These are phyloP conservation scores for Tetranychus cinnabarinus DNA, from an alignment of 1,140 invertebrate genomes.

Conservation along the genomic window DNA sequence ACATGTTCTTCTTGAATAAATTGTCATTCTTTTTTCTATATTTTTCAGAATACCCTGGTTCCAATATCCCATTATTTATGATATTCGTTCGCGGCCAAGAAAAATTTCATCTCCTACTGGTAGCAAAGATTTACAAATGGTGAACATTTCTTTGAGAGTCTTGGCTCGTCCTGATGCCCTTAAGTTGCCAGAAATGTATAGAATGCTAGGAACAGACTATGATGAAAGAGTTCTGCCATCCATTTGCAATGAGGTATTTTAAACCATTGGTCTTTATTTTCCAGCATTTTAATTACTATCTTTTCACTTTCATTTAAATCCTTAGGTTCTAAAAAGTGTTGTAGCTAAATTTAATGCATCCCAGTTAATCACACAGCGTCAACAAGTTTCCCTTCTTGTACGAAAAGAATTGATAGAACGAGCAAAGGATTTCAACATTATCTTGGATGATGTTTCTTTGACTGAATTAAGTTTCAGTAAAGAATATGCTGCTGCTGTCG, in stretches of 20 bases:
- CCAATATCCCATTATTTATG: slow-evolving; percentile 89
- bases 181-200: slow-evolving; percentile 70
- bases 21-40: slow-evolving; percentile 21
- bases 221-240: slow-evolving; percentile 95
- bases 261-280: not conserved
- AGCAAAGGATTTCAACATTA: slow-evolving; percentile 95
- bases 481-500: slow-evolving; percentile 98
- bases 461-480: slow-evolving; percentile 96
- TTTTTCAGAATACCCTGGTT: slow-evolving; percentile 83
- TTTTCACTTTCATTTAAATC: slow-evolving; percentile 41
- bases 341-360: slow-evolving; percentile 99
- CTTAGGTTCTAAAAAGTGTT: slow-evolving; percentile 64
- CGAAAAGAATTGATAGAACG: slow-evolving; percentile 78
- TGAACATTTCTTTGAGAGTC: slow-evolving; percentile 94
- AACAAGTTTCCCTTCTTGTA: slow-evolving; percentile 79
- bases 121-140: slow-evolving; percentile 98
- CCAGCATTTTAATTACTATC: not conserved
- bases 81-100: slow-evolving; percentile 81
- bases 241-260: slow-evolving; percentile 20
- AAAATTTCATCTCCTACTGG: slow-evolving; percentile 92
- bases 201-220: slow-evolving; percentile 87
- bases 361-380: slow-evolving; percentile 91
- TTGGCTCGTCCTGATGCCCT: slow-evolving; percentile 77
- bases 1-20: not conserved
- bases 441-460: slow-evolving; percentile 97